Base-by-base conservation (phyloP, 2,888 invertebrate genomes). In the Drosophila helvetica region DNA sequence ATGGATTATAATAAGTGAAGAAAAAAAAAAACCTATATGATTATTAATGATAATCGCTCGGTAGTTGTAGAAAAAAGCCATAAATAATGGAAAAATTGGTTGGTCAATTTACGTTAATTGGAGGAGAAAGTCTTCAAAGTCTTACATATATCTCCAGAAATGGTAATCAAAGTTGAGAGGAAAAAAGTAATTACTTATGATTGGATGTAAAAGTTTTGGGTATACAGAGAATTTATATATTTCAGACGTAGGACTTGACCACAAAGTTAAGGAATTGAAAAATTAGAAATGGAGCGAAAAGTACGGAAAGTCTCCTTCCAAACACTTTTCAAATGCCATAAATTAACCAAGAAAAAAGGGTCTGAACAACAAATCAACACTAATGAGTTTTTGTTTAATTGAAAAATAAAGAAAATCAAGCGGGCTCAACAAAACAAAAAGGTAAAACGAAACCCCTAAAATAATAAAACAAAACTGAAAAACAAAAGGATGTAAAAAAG, bases 361-460 rank as follows among this genome's bases (percentile, higher is more conserved):
- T 59, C 7, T 17, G 50, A 64, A 61, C 72, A 60, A 65, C 72
- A 80, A 76, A 78, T 77, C 52, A 81, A 50, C 77, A 61, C 74
- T 85, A 82, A 82, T 82, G 81, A 82, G 77, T 74, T 85, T 82
- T 79, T 63, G 62, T 55, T 66, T 65, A 76, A 73, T 85, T 71
- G 25, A 25, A 56, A 55, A 67, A 62, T 58, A 55, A 53, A 46
- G 50, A 43, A 51, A 71, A 61, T 54, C 45, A 54, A 59, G 55
- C 25, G 69, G 69, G 68, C 15, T n/a, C n/a, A n/a, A n/a, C 47
- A 17, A 17, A 27, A 33, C 4, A 33, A 22, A 56, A 57, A 65
- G 58, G 65, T 64, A 73, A 74, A 54, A 38, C 15, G 38, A n/a
- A 38, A 15, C 38, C 38, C 38, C 46, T 5, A 10, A 18, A 38